Conservation (phyloP, 1,140 invertebrate species). For the Marisa cornuarietis region DNA sequence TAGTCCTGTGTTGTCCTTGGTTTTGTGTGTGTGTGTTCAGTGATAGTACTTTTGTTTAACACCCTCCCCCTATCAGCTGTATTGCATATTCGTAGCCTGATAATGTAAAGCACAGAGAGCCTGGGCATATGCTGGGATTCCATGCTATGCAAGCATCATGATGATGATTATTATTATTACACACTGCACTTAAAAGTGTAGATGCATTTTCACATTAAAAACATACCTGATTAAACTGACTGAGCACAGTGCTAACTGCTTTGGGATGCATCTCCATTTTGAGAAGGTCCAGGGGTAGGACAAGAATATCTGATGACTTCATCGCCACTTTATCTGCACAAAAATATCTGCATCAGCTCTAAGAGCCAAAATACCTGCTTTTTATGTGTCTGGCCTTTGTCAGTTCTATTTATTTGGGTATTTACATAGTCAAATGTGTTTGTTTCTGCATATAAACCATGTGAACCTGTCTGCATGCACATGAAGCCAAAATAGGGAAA, state of each 20-base stretch:
- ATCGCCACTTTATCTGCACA: slow-evolving; percentile 16
- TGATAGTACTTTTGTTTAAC: too few relatives aligned
- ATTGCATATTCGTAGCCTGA: too few relatives aligned
- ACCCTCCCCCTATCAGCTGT: too few relatives aligned
- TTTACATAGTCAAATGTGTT: neutral
- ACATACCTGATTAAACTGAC: slow-evolving; percentile 77
- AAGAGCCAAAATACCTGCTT: neutral
- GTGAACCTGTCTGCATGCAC: too few relatives aligned
- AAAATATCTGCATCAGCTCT: neutral
- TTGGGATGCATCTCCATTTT: slow-evolving; percentile 73
- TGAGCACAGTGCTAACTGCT: slow-evolving; percentile 74
- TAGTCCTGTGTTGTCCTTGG: too few relatives aligned
- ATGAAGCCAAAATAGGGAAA: too few relatives aligned
- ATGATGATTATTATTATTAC: too few relatives aligned
- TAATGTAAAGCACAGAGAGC: too few relatives aligned
- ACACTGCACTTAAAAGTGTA: neutral
- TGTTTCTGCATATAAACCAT: neutral
- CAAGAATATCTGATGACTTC: slow-evolving; percentile 46
- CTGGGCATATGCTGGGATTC: too few relatives aligned
- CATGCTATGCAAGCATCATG: too few relatives aligned
- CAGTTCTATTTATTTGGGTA: neutral
- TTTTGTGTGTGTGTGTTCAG: too few relatives aligned
- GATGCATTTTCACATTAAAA: neutral
- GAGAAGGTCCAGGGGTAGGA: slow-evolving; percentile 79
- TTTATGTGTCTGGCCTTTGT: neutral